Base-by-base conservation (phyloP, 2,888 invertebrate genomes). In the Imbricaverruca yamaguchii region DNA sequence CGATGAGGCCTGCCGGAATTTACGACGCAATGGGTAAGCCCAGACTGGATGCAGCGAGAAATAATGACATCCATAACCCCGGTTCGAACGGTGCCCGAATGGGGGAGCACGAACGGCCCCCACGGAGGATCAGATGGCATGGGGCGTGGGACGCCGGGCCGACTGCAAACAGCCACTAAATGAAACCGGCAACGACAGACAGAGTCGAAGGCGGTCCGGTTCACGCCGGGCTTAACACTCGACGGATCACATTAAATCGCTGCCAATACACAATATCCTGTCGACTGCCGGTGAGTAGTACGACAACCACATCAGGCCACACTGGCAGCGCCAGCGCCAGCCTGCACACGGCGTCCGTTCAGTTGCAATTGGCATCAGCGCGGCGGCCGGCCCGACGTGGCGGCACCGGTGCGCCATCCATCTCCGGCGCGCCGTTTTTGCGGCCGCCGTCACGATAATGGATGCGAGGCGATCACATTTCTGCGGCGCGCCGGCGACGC, bases 11-110 rank as follows among this genome's bases (percentile, higher is more conserved):
- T 21, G 15, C 23, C 10, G 21, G 18, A 53, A 74, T 74, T 74
- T 74, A 74, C 74, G 74, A 74, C 74, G 74, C 74, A 74, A 74
- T 74, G 74, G 74, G 55, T 74, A 74, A 74, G 74, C 74, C 55
- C 53, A 25, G 53, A 53, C 74, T 53, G 55, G 74, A 74, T 21
- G 74, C 74, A 55, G 74, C 53, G 18, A 74, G 74, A 74, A 67
- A 74, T 74, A 21, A 74, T 74, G 55, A 23, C 74, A 74, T 74
- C 74, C 74, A 55, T 55, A 53, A 55, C 53, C 55, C 53, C 15
- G 53, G 55, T 55, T 55, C 53, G 74, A 55, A 55, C 55, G 53
- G 53, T 53, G 9, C 74, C 74, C 3, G 53, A 12, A 18, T 39
- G 12, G 12, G 67, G 11, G 63, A 15, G 69, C 15, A 4, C 39